Evolutionary conservation across 1,140 invertebrate species (phyloP).

Genomic region (Brachionus angularis): DNA sequence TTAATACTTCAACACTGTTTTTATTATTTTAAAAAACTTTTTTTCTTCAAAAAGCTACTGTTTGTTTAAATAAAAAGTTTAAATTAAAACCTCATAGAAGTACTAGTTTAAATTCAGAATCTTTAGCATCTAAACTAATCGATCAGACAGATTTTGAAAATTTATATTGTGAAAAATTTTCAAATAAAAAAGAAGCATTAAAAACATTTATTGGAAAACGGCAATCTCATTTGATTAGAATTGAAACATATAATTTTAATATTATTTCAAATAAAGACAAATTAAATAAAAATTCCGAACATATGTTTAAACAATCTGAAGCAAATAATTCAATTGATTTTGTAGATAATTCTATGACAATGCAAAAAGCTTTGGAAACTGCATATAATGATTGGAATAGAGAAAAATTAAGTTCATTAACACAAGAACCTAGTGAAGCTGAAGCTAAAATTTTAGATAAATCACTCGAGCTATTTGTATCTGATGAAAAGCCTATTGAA

Average conservation of each 20-base stretch:
- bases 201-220: slow-evolving; percentile 7
- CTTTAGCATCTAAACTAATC: not conserved
- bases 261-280: too few species aligned
- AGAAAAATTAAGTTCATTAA: not conserved
- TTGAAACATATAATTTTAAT: slow-evolving; percentile 10
- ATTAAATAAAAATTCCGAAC: too few species aligned
- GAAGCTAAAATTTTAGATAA: too few species aligned
- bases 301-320: slow-evolving; percentile 21
- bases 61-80: not conserved
- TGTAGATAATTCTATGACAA: slow-evolving; percentile 35
- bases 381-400: slow-evolving; percentile 40
- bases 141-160: too few species aligned
- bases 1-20: not conserved
- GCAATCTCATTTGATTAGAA: not conserved
- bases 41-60: too few species aligned
- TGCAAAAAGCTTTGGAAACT: slow-evolving; percentile 40
- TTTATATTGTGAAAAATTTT: too few species aligned
- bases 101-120: too few species aligned
- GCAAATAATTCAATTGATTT: not conserved
- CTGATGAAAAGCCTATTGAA: not conserved
- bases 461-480: not conserved
- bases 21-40: not conserved
- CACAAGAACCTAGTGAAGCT: not conserved
- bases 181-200: not conserved
- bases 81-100: too few species aligned